phyloP scores from a whole-genome alignment of 1,140 invertebrate species.

The Trichonephila clavipes region DNA sequence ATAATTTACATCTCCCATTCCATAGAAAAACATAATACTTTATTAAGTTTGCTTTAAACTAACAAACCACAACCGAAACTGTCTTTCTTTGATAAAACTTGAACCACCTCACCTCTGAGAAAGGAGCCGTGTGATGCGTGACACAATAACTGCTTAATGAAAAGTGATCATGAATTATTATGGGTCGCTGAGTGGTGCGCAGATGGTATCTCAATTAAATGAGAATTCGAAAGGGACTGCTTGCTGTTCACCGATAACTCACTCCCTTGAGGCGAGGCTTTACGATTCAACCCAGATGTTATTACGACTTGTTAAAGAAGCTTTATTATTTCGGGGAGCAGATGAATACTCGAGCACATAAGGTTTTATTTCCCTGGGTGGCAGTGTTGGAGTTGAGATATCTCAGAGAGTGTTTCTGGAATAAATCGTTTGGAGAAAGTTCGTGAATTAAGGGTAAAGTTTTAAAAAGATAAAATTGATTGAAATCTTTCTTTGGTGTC shows the following conservation, averaged over 20 bases:
- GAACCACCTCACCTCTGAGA: neutral
- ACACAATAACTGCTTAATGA: slow-evolving; percentile 59
- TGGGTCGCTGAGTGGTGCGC: slow-evolving; percentile 34
- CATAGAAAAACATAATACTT: too few relatives aligned
- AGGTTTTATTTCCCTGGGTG: slow-evolving; percentile 7
- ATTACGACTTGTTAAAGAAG: slow-evolving; percentile 62
- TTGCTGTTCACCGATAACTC: slow-evolving; percentile 8
- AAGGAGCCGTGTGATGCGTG: neutral
- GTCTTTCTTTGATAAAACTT: neutral
- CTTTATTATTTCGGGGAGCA: neutral
- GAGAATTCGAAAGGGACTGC: slow-evolving; percentile 28
- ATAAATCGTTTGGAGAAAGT: neutral
- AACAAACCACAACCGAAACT: too few relatives aligned
- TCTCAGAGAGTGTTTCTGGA: neutral
- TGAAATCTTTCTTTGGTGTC: neutral
- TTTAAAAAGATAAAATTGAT: neutral
- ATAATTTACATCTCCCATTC: too few relatives aligned
- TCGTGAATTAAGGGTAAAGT: neutral
- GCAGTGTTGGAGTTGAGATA: neutral
- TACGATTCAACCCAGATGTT: slow-evolving; percentile 23
- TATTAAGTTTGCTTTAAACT: too few relatives aligned
- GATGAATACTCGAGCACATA: neutral
- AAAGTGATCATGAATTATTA: slow-evolving; percentile 66
- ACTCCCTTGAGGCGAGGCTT: neutral
- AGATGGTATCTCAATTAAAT: slow-evolving; percentile 61